These are phyloP conservation scores for Pimpla rufipes DNA, from an alignment of 2,888 invertebrate genomes.

Conservation along the genomic window DNA sequence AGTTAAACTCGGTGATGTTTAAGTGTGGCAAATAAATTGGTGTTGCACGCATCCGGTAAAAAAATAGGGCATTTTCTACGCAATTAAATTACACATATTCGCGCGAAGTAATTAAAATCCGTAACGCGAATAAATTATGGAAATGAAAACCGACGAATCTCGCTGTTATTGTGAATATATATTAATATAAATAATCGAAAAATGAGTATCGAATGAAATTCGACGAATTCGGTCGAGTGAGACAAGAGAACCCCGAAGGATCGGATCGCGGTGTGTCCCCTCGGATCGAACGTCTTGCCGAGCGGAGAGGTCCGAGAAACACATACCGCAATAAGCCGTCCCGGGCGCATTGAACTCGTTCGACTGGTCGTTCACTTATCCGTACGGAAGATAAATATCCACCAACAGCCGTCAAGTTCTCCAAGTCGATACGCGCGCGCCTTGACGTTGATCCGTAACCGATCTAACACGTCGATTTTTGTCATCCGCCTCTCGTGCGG, in stretches of 20 bases:
- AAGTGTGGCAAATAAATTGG: not conserved
- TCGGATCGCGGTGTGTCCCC: conserved; percentile 1
- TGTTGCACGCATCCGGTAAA: not conserved
- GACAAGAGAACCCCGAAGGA: too few relatives aligned
- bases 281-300: conserved; percentile 1
- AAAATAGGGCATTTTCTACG: not conserved
- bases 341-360: conserved; percentile 30
- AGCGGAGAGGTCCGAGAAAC: not conserved
- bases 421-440: conserved; percentile 15
- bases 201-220: not conserved
- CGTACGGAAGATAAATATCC: conserved; percentile 13
- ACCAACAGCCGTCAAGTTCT: not conserved
- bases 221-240: not conserved
- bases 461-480: conserved; percentile 51
- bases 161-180: not conserved
- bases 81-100: not conserved
- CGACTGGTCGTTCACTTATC: conserved; percentile 32
- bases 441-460: conserved; percentile 53
- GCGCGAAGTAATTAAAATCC: not conserved
- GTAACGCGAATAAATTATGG: not conserved
- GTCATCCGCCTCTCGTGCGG: conserved; percentile 35
- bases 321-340: conserved; percentile 5
- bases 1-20: not conserved
- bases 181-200: not conserved
- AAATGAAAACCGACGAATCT: not conserved